phyloP scores from a whole-genome alignment of 2,113 vertebrate genomes.

The Percopsis transmontana region DNA sequence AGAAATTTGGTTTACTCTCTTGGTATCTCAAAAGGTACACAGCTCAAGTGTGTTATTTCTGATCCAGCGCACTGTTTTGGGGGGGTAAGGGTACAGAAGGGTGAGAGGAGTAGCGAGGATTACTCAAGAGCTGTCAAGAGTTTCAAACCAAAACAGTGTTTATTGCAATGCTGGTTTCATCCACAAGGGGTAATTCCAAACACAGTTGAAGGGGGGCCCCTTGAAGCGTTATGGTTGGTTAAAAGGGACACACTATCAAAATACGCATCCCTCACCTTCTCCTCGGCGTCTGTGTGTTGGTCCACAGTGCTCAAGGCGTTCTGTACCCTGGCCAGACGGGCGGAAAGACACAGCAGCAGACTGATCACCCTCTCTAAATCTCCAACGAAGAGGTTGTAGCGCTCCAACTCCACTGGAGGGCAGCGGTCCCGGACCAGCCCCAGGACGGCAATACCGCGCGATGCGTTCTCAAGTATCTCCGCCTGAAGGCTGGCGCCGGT shows the following conservation, averaged over 20 bases:
- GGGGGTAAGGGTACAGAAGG: too few species aligned
- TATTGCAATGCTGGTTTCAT: neutral
- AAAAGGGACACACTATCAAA: too few species aligned
- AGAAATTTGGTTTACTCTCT: too few species aligned
- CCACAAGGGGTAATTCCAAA: neutral
- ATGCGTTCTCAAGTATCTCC: conserved; percentile 64
- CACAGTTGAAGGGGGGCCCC: too few species aligned
- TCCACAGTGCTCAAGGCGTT: conserved; percentile 82
- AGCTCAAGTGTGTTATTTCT: too few species aligned
- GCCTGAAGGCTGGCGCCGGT: conserved; percentile 67
- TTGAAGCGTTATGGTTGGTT: too few species aligned
- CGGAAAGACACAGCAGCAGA: conserved; percentile 89
- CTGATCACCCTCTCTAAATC: conserved; percentile 92
- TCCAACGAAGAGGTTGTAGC: conserved; percentile 86
- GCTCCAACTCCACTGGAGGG: conserved; percentile 82
- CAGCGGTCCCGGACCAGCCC: conserved; percentile 73
- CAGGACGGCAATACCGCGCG: conserved; percentile 66
- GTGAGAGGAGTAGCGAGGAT: too few species aligned
- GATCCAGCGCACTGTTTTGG: too few species aligned
- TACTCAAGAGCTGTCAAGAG: neutral
- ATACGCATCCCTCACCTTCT: conserved; percentile 85
- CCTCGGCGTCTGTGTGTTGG: conserved; percentile 80
- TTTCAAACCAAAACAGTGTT: neutral
- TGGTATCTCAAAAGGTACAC: too few species aligned
- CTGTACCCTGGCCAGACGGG: conserved; percentile 87